Base-by-base conservation (phyloP, 2,113 vertebrate genomes). In the Hyperoodon ampullatus region DNA sequence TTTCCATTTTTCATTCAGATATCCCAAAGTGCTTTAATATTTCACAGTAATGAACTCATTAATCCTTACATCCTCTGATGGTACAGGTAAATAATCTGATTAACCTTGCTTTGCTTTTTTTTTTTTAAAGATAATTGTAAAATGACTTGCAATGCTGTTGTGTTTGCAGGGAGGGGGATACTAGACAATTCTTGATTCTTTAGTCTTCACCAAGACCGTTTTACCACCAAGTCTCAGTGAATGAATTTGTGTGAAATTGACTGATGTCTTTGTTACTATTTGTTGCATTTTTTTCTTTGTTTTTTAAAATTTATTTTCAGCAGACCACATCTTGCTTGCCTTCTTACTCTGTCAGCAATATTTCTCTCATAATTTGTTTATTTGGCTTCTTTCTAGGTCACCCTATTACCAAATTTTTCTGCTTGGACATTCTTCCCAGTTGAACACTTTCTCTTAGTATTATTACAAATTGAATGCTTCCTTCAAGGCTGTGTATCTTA, bases 1-100 rank as follows among this genome's bases (percentile, higher is more conserved):
- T 95, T 93, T 95, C 55, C 21, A 96, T 95, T 96, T 97, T 96
- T 94, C 70, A 95, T 83, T 95, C 60, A 83, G 80, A 30, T 89
- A 94, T 90, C 8, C 58, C 50, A 91, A 93, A 93, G 61, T 88
- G 35, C 80, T 95, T 92, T 86, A 96, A 86, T 94, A 81, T 94
- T 96, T 96, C 50, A 96, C 18, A 92, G 94, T 97, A 97, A 97
- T 96, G 87, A 94, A 88, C 42, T 96, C 95, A 96, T 96, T 96
- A 95, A 96, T 96, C 94, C 72, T 97, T 85, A 77, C 24, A 44
- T 86, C 50, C 11, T 94, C 66, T 93, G 81, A 26, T 86, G 68
- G 50, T 65, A 66, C 50, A 95, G 88, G 93, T 93, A 96, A 92
- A 89, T 90, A 63, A 63, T 92, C 58, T 81, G 95, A 89, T 97